Conservation (phyloP, 2,113 vertebrate genomes). For the Megaceryle maxima region DNA sequence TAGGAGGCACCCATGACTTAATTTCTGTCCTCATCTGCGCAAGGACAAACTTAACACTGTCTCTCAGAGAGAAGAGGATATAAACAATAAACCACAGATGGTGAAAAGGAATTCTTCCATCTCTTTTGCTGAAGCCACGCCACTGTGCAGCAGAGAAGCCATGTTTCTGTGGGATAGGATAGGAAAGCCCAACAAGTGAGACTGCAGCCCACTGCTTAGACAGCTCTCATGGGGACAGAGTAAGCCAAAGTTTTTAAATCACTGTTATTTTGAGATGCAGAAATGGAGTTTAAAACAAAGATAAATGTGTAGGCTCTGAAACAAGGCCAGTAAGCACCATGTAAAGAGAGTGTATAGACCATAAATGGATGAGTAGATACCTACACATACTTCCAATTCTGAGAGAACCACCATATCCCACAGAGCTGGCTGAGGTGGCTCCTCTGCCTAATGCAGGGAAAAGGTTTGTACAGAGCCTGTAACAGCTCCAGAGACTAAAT, state of each 20-base stretch:
- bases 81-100: neutral
- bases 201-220: neutral
- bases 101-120: neutral
- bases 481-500: neutral
- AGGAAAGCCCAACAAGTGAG: neutral
- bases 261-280: neutral
- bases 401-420: neutral
- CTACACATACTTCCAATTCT: neutral
- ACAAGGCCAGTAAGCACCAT: neutral
- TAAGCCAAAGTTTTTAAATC: neutral
- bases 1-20: neutral
- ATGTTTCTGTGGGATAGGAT: neutral
- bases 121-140: neutral
- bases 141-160: neutral
- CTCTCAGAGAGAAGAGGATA: neutral
- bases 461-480: neutral
- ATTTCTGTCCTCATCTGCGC: neutral
- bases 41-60: neutral
- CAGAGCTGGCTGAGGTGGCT: neutral
- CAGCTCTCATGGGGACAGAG: neutral
- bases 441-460: neutral
- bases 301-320: neutral
- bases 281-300: neutral
- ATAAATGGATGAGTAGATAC: neutral
- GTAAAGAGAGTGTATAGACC: neutral